Evolutionary conservation across 2,888 invertebrate species (phyloP).

Genomic region (Agriopis marginaria): DNA sequence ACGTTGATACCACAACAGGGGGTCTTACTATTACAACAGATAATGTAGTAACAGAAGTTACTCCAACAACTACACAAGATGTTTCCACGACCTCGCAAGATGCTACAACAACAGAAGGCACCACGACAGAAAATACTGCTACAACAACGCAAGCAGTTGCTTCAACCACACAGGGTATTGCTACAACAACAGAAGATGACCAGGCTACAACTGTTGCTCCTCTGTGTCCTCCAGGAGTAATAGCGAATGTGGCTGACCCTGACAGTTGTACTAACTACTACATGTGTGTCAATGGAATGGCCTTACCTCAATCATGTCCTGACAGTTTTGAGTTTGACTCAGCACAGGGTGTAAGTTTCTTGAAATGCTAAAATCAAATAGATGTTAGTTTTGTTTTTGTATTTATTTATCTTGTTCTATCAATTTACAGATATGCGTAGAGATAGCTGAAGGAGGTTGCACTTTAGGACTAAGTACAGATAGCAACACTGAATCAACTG

Average conservation of each 20-base stretch:
- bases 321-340: slow-evolving; percentile 11
- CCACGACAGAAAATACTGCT: neutral
- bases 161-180: neutral
- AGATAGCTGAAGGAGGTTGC: slow-evolving; percentile 29
- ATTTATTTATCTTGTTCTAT: neutral
- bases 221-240: slow-evolving; percentile 9
- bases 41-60: neutral
- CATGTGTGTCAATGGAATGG: neutral
- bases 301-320: slow-evolving; percentile 5
- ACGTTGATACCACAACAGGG: slow-evolving; percentile 4
- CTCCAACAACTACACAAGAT: neutral
- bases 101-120: neutral
- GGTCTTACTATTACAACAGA: neutral
- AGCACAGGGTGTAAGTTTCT: neutral
- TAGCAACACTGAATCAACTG: slow-evolving; percentile 20
- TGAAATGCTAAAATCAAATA: too few relatives aligned
- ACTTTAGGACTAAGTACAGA: slow-evolving; percentile 12
- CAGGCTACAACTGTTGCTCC: slow-evolving; percentile 2
- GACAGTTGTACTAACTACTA: slow-evolving; percentile 6
- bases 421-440: slow-evolving; percentile 11
- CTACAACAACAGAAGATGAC: slow-evolving; percentile 5
- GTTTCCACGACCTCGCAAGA: neutral
- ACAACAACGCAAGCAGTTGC: neutral
- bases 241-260: slow-evolving; percentile 4
- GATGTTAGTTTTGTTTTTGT: too few relatives aligned